phyloP scores from a whole-genome alignment of 2,797 vertebrate species.

The Lycodopsis pacificus region DNA sequence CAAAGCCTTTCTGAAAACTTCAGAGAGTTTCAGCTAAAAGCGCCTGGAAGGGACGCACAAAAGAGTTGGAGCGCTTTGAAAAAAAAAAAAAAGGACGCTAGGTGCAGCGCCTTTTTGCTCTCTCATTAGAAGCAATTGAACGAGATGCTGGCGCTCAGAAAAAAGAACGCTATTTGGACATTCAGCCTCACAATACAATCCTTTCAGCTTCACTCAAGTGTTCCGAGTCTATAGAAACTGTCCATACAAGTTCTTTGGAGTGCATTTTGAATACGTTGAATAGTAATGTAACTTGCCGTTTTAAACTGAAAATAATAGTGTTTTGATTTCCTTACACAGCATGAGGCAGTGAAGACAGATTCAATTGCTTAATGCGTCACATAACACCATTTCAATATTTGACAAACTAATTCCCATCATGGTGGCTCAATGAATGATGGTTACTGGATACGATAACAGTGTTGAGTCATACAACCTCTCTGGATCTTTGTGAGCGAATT shows the following conservation, averaged over 20 bases:
- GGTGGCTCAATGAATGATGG: conserved; percentile 14
- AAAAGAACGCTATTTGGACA: background rate
- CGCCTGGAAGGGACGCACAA: no score
- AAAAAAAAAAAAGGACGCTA: no score
- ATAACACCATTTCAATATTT: conserved; percentile 26
- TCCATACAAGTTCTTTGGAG: background rate
- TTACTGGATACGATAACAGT: conserved; percentile 13
- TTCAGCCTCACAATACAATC: conserved; percentile 21
- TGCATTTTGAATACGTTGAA: background rate
- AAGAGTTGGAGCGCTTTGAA: background rate
- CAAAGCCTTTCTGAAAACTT: background rate
- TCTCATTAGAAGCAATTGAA: background rate
- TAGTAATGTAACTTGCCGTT: background rate
- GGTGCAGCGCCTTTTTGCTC: background rate
- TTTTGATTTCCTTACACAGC: conserved; percentile 16
- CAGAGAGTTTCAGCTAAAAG: background rate
- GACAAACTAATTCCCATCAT: conserved; percentile 26
- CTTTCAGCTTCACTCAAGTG: conserved; percentile 8
- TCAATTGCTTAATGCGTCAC: conserved; percentile 5
- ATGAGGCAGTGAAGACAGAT: background rate
- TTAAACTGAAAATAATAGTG: conserved; percentile 6
- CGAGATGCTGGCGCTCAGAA: background rate
- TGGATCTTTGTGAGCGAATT: background rate
- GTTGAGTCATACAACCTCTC: conserved; percentile 16
- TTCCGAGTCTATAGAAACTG: conserved; percentile 7